Evolutionary conservation across 2,888 invertebrate species (phyloP), one percentile per base, ranked within the genome.

Genomic region (Meteorus cinctellus): DNA sequence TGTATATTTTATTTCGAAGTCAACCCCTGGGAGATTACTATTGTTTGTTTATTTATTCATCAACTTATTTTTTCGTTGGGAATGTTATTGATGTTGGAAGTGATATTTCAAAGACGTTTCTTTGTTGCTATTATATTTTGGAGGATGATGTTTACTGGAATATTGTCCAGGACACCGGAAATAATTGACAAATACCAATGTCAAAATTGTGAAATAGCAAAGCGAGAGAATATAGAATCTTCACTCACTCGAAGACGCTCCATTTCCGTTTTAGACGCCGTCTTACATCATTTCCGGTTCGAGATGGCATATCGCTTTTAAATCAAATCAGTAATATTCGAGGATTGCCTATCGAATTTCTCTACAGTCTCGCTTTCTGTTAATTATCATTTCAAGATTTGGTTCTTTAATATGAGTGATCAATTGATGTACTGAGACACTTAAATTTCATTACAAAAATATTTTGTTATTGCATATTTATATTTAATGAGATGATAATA

Each of bases 271-370:
- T 67, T 27, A 77, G 83, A 85, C 85, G 81, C 82, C 88, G 87
- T 88, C 88, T 88, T 88, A 89, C 86, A 87, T 86, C 86, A 89
- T 92, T 92, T 90, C 89, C 89, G 86, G 86, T 81, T 79, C 87
- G 84, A 88, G 88, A 89, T 90, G 89, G 89, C 87, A 89, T 88
- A 87, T 88, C 88, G 88, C 88, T 87, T 88, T 86, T 88, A 87
- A 88, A 88, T 88, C 86, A 85, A 89, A 89, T 89, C 88, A 88
- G 88, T 87, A 88, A 86, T 89, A 89, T 89, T 89, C 87, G 86
- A 81, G 85, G 87, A 88, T 88, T 86, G 87, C 84, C 78, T 81
- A 79, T 79, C 81, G 78, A 72, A 76, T 69, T 66, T 63, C 69
- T 34, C 67, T 19, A 4, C 41, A 45, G 41, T n/a, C 31, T 66